Base-by-base conservation (phyloP, 2,797 vertebrate species). In the Threskiornis aethiopicus region DNA sequence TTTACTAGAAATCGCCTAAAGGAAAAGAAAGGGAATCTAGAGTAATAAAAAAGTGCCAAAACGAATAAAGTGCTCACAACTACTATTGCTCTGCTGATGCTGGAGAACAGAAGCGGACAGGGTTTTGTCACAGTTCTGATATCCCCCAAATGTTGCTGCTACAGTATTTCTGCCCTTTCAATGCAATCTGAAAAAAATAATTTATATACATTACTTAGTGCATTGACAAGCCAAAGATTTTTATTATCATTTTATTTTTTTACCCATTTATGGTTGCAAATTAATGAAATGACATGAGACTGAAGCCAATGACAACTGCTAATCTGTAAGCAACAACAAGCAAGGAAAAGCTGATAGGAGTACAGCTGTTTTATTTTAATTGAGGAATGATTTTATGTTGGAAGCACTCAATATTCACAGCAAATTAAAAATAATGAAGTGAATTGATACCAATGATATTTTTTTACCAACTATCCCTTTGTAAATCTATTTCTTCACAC, bases 391-490 rank as follows among this genome's bases (percentile, higher is more conserved):
- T 98, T 98, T 98, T 97, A 97, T 97, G 97, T 97, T 98, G 97
- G 97, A 97, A 98, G 98, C 97, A 97, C 97, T 98, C 98, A 98
- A 98, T 98, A 98, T 98, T 98, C 97, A 97, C 91, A 98, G 97
- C 97, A 98, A 98, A 98, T 98, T 98, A 98, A 98, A 98, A 98
- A 98, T 98, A 98, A 98, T 98, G 97, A 98, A 98, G 98, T 97
- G 98, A 98, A 98, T 98, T 98, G 98, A 98, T 98, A 98, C 89
- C 98, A 98, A 98, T 97, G 97, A 97, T 98, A 95, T 97, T 91
- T 97, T 96, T 98, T 97, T 98, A 97, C 97, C 98, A 97, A 98
- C 97, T 97, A 97, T 98, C 97, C 97, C 95, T 98, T 98, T 98
- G 97, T 98, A 98, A 98, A 98, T 98, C 98, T 98, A 98, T 98